Base-by-base conservation (phyloP, 2,888 invertebrate genomes). In the Tubulanus polymorphus region DNA sequence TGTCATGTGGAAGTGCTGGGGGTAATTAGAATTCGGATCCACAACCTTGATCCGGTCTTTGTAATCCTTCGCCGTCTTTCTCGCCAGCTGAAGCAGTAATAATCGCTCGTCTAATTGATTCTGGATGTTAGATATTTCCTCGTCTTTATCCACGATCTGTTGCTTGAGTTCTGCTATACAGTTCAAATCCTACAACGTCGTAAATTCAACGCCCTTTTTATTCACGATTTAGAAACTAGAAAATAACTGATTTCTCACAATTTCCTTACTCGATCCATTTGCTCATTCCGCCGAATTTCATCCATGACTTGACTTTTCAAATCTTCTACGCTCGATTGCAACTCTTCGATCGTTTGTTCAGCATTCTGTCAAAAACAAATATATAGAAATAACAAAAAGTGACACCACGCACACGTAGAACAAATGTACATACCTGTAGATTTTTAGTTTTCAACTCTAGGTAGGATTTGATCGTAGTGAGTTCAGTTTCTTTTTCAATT, bases 211-310 rank as follows among this genome's bases (percentile, higher is more conserved):
- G n/a, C 35, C 10, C 10, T 32, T 12, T 32, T 12, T 32, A 32
- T n/a, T 51, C 18, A 15, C 26, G n/a, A 18, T 45, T 2, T 12
- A 23, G 1, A 2, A 5, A n/a, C 18, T n/a, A 8, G n/a, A 18
- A 35, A 3, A 3, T 15, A 2, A 23, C 2, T n/a, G n/a, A 23
- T n/a, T 18, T 10, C 23, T 12, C 32, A n/a, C 26, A 32, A 5
- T 12, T 27, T 10, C 18, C 51, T 53, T 55, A 72, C 72, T 66
- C 67, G 67, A 55, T 72, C 71, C 18, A 72, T 68, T 46, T 64
- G 64, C 58, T 71, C 71, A 54, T 73, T 73, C 53, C 67, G 71
- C 62, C 66, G 65, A 18, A 73, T 58, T 51, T 71, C 72, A 49
- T 71, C 65, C 27, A 69, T 55, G 5, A 73, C 69, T 61, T 73